Conservation (phyloP, 2,113 vertebrate species). For the Lichenostomus cassidix region DNA sequence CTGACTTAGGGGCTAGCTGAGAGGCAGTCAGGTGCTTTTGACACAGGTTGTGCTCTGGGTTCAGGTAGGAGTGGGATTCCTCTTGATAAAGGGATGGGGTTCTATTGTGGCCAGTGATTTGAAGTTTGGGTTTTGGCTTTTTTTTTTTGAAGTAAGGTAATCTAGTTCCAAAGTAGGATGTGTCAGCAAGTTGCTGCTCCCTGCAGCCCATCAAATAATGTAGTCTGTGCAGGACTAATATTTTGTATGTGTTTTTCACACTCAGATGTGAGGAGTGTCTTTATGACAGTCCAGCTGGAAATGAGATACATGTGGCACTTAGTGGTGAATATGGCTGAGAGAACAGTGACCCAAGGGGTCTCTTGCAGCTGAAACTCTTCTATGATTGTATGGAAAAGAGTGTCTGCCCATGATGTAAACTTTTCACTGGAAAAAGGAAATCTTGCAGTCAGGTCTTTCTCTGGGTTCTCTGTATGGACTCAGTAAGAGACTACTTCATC, state of each 20-base stretch:
- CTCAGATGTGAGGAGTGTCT: neutral
- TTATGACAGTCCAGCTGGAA: neutral
- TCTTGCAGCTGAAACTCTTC: neutral
- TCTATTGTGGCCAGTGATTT: fast-evolving
- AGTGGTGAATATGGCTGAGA: neutral
- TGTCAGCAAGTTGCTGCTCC: neutral
- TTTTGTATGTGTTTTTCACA: neutral
- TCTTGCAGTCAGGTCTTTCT: neutral
- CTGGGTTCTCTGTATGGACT: neutral
- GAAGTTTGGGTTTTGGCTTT: neutral
- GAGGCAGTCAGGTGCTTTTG: too few species aligned
- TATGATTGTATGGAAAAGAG: fast-evolving
- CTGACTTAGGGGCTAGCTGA: neutral
- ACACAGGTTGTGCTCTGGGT: neutral
- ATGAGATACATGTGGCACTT: neutral
- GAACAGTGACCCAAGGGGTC: too few species aligned
- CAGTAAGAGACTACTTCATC: neutral
- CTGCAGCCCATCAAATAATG: neutral
- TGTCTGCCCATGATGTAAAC: neutral
- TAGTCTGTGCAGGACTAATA: neutral
- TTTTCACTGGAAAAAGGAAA: neutral
- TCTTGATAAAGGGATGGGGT: neutral
- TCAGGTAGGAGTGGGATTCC: neutral
- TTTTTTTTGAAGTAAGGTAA: neutral
- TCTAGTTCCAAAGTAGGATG: neutral